These are phyloP conservation scores for Perdita meconis DNA, from an alignment of 2,888 invertebrate species.

Conservation along the genomic window DNA sequence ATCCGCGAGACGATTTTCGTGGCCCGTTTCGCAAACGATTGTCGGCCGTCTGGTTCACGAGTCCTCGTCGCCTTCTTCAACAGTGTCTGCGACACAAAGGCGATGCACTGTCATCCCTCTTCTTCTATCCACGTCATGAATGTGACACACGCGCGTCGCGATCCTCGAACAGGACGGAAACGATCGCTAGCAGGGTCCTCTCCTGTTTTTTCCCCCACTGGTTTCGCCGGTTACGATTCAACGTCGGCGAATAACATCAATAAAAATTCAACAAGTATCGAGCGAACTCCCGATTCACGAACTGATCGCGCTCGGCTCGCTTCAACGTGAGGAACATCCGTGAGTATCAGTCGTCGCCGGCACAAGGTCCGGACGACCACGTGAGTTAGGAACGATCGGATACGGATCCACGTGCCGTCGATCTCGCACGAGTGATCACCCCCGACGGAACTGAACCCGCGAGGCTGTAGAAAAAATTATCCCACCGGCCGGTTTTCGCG, in stretches of 20 bases:
- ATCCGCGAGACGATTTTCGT: slow-evolving; percentile 55
- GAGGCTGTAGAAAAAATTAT: neutral
- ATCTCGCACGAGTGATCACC: slow-evolving; percentile 31
- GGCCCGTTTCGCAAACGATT: slow-evolving; percentile 22
- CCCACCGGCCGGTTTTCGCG: too few species aligned
- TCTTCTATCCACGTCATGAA: slow-evolving; percentile 63
- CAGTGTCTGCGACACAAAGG: slow-evolving; percentile 49
- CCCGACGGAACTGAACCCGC: neutral
- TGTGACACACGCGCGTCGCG: slow-evolving; percentile 39
- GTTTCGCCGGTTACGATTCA: slow-evolving; percentile 23
- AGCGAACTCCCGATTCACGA: neutral
- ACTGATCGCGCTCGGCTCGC: slow-evolving; percentile 12
- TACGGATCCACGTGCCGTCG: slow-evolving; percentile 63
- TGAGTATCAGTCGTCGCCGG: slow-evolving; percentile 54
- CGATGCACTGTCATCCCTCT: slow-evolving; percentile 71
- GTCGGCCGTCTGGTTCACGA: slow-evolving; percentile 51
- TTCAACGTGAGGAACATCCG: slow-evolving; percentile 48
- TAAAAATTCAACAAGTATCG: slow-evolving; percentile 39
- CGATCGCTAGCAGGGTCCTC: slow-evolving; percentile 20
- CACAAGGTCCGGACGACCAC: slow-evolving; percentile 57
- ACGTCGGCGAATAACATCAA: slow-evolving; percentile 22
- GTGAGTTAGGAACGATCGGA: slow-evolving; percentile 63
- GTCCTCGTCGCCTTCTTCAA: slow-evolving; percentile 56
- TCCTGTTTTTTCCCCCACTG: slow-evolving; percentile 6
- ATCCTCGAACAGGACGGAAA: slow-evolving; percentile 38